Evolutionary conservation across 2,113 vertebrate genomes (phyloP), one percentile per base, ranked within the genome.

Genomic region (Cavia porcellus): DNA sequence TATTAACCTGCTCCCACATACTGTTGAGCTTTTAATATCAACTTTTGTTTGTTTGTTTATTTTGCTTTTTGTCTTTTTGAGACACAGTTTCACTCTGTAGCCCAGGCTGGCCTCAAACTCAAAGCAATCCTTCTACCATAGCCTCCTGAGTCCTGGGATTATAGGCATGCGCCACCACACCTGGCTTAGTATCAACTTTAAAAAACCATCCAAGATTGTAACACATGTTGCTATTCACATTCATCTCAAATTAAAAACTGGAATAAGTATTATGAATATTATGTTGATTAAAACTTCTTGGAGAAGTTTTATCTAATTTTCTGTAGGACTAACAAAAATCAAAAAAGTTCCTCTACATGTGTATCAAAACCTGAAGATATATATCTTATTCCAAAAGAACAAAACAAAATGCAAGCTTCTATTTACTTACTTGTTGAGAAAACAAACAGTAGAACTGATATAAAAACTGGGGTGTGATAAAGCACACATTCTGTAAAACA

Each of bases 371-470:
- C 14, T 81, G 22, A 86, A 97, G 13, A 94, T 7, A 92, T 3
- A 62, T 8, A 92, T 1, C 38, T 70, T 82, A 94, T 42, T 96
- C 72, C 95, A 61, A 94, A 97, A 92, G 10, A n/a, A n/a, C n/a
- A n/a, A n/a, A 17, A 86, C 52, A 98, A 92, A 96, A 95, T 45
- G 91, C 42, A 96, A 95, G 52, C n/a, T 84, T 97, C 55, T 97
- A 17, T 97, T 97, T 97, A 99, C 99, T 99, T 99, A 99, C 99
- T 98, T 99, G 99, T 98, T 99, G 99, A 99, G 99, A 99, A 99
- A 99, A 99, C 98, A 99, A 99, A 99, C 99, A 99, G 99, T 99
- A 99, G 99, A 99, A 99, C 99, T 99, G 99, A 99, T 99, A 99
- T 99, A 99, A 99, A 99, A 99, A 99, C 93, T 99, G 99, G 95